Evolutionary conservation across 2,888 invertebrate genomes (phyloP).

Genomic region (Branchinecta sandiegonensis): DNA sequence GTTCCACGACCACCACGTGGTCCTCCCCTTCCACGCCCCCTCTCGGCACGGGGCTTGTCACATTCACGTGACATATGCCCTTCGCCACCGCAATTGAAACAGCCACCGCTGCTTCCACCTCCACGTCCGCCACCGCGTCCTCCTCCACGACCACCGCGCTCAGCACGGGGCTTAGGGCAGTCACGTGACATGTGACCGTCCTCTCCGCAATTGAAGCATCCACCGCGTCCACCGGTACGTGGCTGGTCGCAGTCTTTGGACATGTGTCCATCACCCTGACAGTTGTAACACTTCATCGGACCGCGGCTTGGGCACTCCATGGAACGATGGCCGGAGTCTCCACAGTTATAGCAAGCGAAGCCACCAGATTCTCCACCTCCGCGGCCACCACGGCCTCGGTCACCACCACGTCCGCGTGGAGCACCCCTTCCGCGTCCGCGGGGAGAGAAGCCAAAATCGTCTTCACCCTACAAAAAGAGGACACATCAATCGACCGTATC

Average conservation of each 20-base stretch:
- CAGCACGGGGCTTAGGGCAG: conserved; percentile 29
- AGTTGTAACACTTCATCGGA: conserved; percentile 16
- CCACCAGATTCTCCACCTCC: conserved; percentile 23
- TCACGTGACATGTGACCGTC: conserved; percentile 30
- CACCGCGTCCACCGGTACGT: conserved; percentile 31
- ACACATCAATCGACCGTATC: not conserved
- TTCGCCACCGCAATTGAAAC: conserved; percentile 23
- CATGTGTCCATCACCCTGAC: conserved; percentile 28
- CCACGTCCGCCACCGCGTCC: conserved; percentile 31
- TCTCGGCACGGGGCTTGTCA: conserved; percentile 16
- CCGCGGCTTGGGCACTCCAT: conserved; percentile 24
- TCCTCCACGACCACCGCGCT: conserved; percentile 30
- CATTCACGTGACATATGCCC: conserved; percentile 23
- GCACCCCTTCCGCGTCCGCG: conserved; percentile 11
- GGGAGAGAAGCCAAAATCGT: conserved; percentile 14
- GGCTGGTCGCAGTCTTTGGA: conserved; percentile 30
- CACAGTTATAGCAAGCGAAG: conserved; percentile 19
- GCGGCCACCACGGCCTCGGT: conserved; percentile 26
- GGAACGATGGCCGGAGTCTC: conserved; percentile 27
- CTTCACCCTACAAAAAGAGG: conserved; percentile 14
- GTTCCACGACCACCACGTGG: conserved; percentile 32
- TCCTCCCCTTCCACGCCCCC: conserved; percentile 32
- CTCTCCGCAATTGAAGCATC: conserved; percentile 30
- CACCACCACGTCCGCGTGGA: conserved; percentile 22
- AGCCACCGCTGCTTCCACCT: conserved; percentile 27